These are phyloP conservation scores for Scaptomyza tumidula DNA, from an alignment of 2,888 invertebrate genomes.

Conservation along the genomic window DNA sequence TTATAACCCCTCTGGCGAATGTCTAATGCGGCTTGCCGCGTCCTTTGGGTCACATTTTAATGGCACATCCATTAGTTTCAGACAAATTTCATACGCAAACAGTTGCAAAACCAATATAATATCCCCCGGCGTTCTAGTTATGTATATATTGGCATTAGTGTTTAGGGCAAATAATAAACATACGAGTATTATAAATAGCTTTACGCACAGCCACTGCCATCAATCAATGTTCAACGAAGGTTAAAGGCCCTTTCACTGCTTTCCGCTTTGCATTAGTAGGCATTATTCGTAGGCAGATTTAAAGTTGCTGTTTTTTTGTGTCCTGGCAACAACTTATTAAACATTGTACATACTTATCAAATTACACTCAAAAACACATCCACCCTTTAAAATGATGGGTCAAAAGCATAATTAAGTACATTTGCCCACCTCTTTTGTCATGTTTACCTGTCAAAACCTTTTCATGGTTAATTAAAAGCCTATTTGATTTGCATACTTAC, in stretches of 20 bases:
- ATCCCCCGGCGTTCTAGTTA: neutral
- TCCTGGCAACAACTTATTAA: constrained; percentile 3
- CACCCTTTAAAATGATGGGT: neutral
- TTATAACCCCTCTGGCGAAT: constrained; percentile 29
- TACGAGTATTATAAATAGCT: constrained; percentile 73
- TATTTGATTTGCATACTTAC: no score
- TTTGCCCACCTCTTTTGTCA: neutral
- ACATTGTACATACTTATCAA: constrained; percentile 22
- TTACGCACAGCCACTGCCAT: constrained; percentile 61
- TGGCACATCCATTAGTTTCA: constrained; percentile 70
- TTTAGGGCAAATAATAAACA: constrained; percentile 73
- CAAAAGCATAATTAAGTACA: constrained; percentile 11
- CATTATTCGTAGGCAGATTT: constrained; percentile 43
- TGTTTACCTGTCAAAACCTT: constrained; percentile 45
- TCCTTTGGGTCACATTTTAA: constrained; percentile 58
- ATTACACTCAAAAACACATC: neutral
- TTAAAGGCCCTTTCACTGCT: constrained; percentile 22
- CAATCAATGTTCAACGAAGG: constrained; percentile 64
- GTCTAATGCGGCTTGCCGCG: constrained; percentile 47
- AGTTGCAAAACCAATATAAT: constrained; percentile 60
- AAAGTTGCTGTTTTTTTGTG: neutral
- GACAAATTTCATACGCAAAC: constrained; percentile 73
- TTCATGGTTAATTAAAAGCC: constrained; percentile 66
- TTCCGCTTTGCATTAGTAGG: constrained; percentile 53
- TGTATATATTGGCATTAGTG: constrained; percentile 52